Evolutionary conservation across 2,113 vertebrate species (phyloP).

Genomic region (Brienomyrus brachyistius): DNA sequence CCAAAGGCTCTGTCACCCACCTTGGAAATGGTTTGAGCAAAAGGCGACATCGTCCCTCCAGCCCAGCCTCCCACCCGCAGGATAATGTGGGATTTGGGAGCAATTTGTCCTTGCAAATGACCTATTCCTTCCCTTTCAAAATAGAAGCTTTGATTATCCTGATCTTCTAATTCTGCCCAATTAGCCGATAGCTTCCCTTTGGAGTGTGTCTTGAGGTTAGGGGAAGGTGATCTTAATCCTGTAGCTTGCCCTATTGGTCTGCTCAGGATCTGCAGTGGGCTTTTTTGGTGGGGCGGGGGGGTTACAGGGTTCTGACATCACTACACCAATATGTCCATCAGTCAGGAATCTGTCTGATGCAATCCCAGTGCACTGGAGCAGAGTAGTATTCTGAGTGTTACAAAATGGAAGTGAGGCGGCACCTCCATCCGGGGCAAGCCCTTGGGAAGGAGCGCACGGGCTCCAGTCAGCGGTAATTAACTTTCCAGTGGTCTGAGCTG

Average conservation of each 20-base stretch:
- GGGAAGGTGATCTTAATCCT: neutral
- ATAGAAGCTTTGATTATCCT: slow-evolving; percentile 41
- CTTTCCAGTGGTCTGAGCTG: neutral
- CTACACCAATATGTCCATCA: neutral
- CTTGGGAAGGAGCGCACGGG: neutral
- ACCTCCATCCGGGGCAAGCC: neutral
- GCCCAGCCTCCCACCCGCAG: slow-evolving; percentile 38
- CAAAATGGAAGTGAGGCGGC: neutral
- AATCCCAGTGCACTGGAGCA: neutral
- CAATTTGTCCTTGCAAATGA: slow-evolving; percentile 18
- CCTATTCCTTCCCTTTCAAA: slow-evolving; percentile 18
- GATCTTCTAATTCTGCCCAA: slow-evolving; percentile 38
- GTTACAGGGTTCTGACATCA: neutral
- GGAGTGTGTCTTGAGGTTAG: slow-evolving; percentile 23
- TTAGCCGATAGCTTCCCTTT: slow-evolving; percentile 38
- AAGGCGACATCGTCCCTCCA: slow-evolving; percentile 31
- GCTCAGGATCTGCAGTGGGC: neutral
- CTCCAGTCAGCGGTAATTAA: neutral
- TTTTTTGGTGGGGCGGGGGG: neutral
- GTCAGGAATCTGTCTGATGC: neutral
- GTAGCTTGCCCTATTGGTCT: neutral
- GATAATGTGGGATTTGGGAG: slow-evolving; percentile 32
- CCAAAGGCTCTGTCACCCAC: neutral
- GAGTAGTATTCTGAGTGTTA: neutral
- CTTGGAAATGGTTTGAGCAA: neutral